phyloP scores from a whole-genome alignment of 37 sponge, comb jelly and placozoan species.

The Theonella swinhoei region DNA sequence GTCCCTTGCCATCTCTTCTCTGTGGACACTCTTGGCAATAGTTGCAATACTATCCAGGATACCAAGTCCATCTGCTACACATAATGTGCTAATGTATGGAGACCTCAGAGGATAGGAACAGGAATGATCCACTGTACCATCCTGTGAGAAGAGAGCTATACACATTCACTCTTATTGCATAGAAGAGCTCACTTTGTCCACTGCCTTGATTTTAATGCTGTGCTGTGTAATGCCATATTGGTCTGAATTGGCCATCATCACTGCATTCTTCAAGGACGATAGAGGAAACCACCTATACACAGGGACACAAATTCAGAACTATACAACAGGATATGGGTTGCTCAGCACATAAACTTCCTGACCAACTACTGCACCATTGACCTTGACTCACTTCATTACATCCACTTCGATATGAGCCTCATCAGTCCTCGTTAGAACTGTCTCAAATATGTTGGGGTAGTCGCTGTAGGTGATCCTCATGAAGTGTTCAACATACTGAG shows the following conservation, averaged over 20 bases:
- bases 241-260: not conserved
- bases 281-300: constrained; percentile 52
- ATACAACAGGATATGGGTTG: not conserved
- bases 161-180: not conserved
- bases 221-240: not conserved
- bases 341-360: not conserved
- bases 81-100: constrained; percentile 54
- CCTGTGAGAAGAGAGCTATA: not conserved
- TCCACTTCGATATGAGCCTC: constrained; percentile 57
- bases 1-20: too few relatives aligned
- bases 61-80: constrained; percentile 58
- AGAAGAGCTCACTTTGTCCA: not conserved
- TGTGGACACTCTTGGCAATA: constrained; percentile 30
- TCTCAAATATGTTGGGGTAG: constrained; percentile 39
- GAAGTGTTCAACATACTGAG: constrained; percentile 56
- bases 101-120: constrained; percentile 12
- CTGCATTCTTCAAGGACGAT: constrained; percentile 30
- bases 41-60: constrained; percentile 35
- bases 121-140: constrained; percentile 1
- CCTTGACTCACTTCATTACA: constrained; percentile 27
- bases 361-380: not conserved
- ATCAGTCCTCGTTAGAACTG: not conserved
- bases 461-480: constrained; percentile 47
- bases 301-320: not conserved
- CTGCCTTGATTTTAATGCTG: not conserved